Base-by-base conservation (phyloP, 2,113 vertebrate species). In the Prolemur simus region DNA sequence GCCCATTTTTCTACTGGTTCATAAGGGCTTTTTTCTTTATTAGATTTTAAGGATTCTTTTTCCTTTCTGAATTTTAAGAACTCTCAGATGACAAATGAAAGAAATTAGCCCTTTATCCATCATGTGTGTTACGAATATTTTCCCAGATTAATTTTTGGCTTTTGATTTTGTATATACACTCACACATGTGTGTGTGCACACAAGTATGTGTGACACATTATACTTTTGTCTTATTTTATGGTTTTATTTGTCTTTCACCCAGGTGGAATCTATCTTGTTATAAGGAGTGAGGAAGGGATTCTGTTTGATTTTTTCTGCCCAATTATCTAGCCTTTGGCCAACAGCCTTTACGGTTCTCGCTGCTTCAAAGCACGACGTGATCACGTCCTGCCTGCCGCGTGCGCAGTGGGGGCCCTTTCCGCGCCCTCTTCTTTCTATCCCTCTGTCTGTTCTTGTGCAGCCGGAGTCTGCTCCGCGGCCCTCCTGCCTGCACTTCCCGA, bases 31-130 rank as follows among this genome's bases (percentile, higher is more conserved):
- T 96, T 73, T n/a, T 49, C 74, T 80, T 93, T 66, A 87, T 32
- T 94, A 71, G 68, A 88, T 86, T 95, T 90, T 86, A 88, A 96
- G 64, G 84, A 89, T 78, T 86, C 47, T 54, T 86, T 92, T 82
- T 81, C 60, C 60, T 45, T 84, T 89, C 71, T 93, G 92, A 95
- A 95, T 74, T 86, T 10, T 60, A 89, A 96, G 90, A 96, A 90
- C 66, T 82, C 91, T 94, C 81, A 87, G 76, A 92, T 94, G 85
- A 74, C 87, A 96, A 95, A 88, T 49, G 49, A 93, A 94, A 88
- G 32, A 97, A 95, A 87, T 77, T 82, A 91, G 85, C 10, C 76
- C 21, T 89, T 92, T 39, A 47, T 49, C 15, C 71, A 76, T 92
- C 58, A 37, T 94, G 78, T 77, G 90, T 87, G 27, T 84, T 87